Evolutionary conservation across 2,797 vertebrate genomes (phyloP).

Genomic region (Chaunax sp.): DNA sequence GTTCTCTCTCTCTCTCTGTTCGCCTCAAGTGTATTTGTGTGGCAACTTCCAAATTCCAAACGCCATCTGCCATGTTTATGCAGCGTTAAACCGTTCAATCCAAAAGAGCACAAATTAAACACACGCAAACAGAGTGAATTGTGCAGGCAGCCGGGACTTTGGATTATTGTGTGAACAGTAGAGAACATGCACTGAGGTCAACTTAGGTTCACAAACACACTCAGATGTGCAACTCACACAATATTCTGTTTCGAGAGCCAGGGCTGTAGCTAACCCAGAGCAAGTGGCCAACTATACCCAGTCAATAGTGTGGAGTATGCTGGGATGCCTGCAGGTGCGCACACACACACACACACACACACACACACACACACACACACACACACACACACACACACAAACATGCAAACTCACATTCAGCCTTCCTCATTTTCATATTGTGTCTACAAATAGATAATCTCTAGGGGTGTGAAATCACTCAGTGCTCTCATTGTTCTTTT

Average conservation of each 20-base stretch:
- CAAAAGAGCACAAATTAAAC: constrained; percentile 6
- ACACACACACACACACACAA: not conserved
- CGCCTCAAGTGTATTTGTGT: constrained; percentile 17
- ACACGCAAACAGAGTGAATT: not conserved
- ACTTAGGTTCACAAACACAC: not conserved
- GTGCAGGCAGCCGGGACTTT: constrained; percentile 4
- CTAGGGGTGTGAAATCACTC: constrained; percentile 47
- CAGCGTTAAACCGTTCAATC: not conserved
- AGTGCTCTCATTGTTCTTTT: constrained; percentile 40
- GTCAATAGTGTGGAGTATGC: constrained; percentile 13
- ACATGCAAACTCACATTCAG: not conserved
- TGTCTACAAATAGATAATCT: constrained; percentile 64
- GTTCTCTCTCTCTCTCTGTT: constrained; percentile 15
- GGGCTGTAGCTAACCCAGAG: constrained; percentile 4
- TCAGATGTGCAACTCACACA: not conserved
- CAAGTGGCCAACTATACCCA: constrained; percentile 41
- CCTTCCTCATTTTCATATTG: constrained; percentile 56
- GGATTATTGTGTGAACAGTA: constrained; percentile 13
- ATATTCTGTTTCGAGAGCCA: not conserved
- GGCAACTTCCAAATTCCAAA: constrained; percentile 21
- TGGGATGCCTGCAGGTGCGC: constrained; percentile 11
- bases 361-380: not conserved
- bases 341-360: not conserved
- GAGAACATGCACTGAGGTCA: constrained; percentile 13
- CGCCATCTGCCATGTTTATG: constrained; percentile 4